A percentile compares a stretch with the other conserved stretches of the same genome.
phyloP scores from a whole-genome alignment of 2,888 invertebrate genomes.

The Drosophila nr. perissopoda region DNA sequence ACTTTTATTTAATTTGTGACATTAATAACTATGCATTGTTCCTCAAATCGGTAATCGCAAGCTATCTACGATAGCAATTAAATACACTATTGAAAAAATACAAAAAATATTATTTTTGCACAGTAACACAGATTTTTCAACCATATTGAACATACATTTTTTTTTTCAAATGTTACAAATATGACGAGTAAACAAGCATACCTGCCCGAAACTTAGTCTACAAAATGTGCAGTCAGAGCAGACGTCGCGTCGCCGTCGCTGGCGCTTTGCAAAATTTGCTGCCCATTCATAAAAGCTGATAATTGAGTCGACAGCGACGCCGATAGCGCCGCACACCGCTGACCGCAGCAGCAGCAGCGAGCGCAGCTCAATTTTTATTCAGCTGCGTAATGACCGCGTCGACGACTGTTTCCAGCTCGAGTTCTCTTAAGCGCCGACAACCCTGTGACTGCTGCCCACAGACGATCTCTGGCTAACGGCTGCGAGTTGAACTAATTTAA shows the following conservation, averaged over 20 bases:
- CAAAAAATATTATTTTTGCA: too few species aligned
- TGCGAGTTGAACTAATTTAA: constrained; percentile 74
- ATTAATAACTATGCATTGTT: too few species aligned
- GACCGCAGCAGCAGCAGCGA: constrained; percentile 45
- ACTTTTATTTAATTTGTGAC: too few species aligned
- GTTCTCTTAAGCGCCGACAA: not conserved
- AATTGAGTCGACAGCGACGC: constrained; percentile 65
- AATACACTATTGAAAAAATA: too few species aligned
- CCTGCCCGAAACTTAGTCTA: not conserved
- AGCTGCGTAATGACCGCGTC: constrained; percentile 59
- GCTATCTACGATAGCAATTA: too few species aligned
- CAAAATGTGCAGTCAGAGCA: constrained; percentile 43
- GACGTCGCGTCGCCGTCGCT: constrained; percentile 29
- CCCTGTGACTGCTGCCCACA: not conserved
- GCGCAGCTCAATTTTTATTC: constrained; percentile 39
- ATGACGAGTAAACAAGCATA: not conserved
- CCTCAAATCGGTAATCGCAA: too few species aligned
- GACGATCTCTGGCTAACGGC: constrained; percentile 24
- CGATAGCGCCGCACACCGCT: constrained; percentile 29
- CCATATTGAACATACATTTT: not conserved
- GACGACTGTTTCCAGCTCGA: constrained; percentile 33
- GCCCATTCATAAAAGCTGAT: constrained; percentile 74
- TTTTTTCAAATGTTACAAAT: not conserved
- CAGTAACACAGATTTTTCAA: too few species aligned
- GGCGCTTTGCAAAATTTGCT: constrained; percentile 66